Evolutionary conservation across 2,888 invertebrate species (phyloP).

Genomic region (Sycophila texana): DNA sequence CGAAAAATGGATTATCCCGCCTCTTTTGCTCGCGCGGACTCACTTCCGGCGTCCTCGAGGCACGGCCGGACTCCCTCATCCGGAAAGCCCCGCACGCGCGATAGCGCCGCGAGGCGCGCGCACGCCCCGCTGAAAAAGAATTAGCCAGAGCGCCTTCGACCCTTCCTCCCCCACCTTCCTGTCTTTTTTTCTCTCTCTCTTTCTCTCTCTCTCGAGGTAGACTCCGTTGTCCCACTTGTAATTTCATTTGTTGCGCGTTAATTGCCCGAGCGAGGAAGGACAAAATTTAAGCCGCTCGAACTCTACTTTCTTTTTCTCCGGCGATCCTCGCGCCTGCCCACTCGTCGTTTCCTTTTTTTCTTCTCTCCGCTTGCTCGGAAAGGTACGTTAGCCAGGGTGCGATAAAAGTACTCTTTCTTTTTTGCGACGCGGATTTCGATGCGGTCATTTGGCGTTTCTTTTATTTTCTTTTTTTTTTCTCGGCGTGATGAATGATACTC

Average conservation of each 20-base stretch:
- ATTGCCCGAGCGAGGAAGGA: conserved; percentile 18
- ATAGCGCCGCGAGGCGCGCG: conserved; percentile 10
- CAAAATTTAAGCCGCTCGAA: conserved; percentile 4
- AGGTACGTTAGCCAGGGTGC: too few species aligned
- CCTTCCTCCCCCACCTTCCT: neutral
- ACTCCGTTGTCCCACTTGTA: conserved; percentile 33
- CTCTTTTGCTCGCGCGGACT: neutral
- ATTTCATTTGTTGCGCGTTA: conserved; percentile 52
- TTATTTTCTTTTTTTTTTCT: too few species aligned
- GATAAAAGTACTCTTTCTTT: too few species aligned
- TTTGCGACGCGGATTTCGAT: too few species aligned
- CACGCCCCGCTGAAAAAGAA: conserved; percentile 22
- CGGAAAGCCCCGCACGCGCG: conserved; percentile 43
- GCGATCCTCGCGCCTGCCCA: too few species aligned
- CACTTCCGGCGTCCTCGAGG: neutral
- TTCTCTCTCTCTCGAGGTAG: neutral
- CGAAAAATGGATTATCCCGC: conserved; percentile 49
- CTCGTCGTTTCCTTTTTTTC: neutral
- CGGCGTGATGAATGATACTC: too few species aligned
- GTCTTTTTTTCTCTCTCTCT: neutral
- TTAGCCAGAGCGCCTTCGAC: neutral
- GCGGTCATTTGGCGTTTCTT: too few species aligned
- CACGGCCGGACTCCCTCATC: conserved; percentile 29
- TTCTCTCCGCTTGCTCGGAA: neutral
- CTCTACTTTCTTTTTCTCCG: conserved; percentile 9